Conservation (phyloP, 1,140 invertebrate genomes). For the Sweltsa coloradensis region DNA sequence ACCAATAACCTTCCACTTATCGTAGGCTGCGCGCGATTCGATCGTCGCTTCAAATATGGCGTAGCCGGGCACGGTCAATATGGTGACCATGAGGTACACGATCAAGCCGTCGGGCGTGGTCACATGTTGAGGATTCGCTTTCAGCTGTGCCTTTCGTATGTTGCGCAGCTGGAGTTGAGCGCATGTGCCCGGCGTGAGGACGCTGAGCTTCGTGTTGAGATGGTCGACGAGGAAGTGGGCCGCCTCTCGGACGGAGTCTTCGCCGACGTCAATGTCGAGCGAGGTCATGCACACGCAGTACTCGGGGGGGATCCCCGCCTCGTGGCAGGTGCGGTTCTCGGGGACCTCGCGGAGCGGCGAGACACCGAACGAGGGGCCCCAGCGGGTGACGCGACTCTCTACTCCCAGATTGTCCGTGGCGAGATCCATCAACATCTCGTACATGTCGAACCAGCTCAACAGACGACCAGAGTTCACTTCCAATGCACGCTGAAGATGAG, state of each 20-base stretch:
- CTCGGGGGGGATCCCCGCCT: conserved; percentile 32
- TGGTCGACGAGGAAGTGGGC: conserved; percentile 8
- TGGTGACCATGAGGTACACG: no score
- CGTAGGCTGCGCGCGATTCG: conserved; percentile 17
- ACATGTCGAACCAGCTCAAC: conserved; percentile 30
- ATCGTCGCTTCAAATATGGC: conserved; percentile 27
- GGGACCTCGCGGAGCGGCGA: conserved; percentile 24
- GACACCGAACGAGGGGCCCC: conserved; percentile 11
- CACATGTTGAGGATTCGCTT: conserved; percentile 21
- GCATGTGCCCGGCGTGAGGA: neutral
- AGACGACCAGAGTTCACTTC: no score
- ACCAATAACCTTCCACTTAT: conserved; percentile 16
- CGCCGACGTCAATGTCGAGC: conserved; percentile 10
- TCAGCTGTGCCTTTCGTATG: conserved; percentile 18
- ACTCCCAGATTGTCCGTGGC: conserved; percentile 8
- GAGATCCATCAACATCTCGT: conserved; percentile 30
- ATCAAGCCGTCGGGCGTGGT: no score
- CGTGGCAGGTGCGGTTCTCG: conserved; percentile 29
- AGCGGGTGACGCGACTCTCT: conserved; percentile 7
- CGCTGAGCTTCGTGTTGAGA: conserved; percentile 9
- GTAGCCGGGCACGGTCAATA: conserved; percentile 19
- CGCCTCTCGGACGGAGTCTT: conserved; percentile 10
- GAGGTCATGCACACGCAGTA: conserved; percentile 34
- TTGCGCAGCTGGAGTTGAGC: conserved; percentile 19
- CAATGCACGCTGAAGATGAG: no score